phyloP scores from a whole-genome alignment of 1,140 invertebrate species.

The Lamellibrachia luymesi region DNA sequence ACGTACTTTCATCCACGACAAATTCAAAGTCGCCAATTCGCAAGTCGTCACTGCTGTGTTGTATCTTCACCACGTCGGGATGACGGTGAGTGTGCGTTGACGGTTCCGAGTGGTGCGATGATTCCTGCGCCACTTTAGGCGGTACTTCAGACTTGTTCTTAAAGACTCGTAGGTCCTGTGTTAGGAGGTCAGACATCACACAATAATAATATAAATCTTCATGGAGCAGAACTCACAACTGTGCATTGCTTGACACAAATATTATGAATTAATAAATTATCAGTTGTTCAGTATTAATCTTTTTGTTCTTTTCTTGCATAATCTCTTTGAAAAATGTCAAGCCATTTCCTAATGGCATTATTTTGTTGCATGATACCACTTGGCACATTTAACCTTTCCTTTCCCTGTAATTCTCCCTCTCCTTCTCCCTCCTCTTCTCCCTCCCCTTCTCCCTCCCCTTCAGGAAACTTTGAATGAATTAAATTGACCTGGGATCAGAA shows the following conservation, averaged over 20 bases:
- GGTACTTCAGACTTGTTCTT: neutral
- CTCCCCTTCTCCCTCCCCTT: too few species aligned
- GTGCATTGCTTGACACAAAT: neutral
- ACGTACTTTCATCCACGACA: constrained; percentile 22
- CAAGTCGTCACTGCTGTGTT: constrained; percentile 15
- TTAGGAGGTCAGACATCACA: too few species aligned
- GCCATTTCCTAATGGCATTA: neutral
- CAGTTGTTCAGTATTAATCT: neutral
- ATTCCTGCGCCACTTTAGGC: neutral
- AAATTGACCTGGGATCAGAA: too few species aligned
- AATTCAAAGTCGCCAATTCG: constrained; percentile 11
- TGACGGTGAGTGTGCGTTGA: too few species aligned
- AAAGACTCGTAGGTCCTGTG: neutral
- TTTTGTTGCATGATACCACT: neutral
- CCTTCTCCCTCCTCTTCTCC: too few species aligned
- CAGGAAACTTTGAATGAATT: too few species aligned
- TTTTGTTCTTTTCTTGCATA: neutral
- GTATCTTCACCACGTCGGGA: neutral
- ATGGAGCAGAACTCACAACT: neutral
- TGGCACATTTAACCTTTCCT: too few species aligned
- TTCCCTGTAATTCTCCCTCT: too few species aligned
- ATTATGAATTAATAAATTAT: neutral
- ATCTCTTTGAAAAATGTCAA: neutral
- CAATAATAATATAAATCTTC: neutral
- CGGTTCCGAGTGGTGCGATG: neutral